Evolutionary conservation across 2,888 invertebrate species (phyloP).

Genomic region (Odontocerum albicorne): DNA sequence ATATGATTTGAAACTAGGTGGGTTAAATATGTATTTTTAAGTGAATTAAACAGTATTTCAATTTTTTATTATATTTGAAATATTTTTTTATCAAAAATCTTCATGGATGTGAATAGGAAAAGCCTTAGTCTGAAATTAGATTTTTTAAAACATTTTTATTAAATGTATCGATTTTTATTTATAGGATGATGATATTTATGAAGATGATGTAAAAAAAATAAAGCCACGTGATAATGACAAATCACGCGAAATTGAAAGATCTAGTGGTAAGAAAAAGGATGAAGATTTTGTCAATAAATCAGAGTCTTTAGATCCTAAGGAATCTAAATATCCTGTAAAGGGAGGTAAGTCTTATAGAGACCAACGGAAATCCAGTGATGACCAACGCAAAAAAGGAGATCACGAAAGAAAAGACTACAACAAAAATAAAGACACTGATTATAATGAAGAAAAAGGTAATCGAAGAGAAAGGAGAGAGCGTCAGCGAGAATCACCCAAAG

Average conservation of each 20-base stretch:
- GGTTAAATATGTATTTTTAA: too few relatives aligned
- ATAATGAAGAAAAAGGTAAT: slow-evolving; percentile 41
- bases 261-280: slow-evolving; percentile 45
- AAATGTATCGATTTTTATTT: slow-evolving; percentile 9
- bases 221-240: slow-evolving; percentile 55
- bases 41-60: too few relatives aligned
- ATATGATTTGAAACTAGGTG: too few relatives aligned
- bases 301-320: slow-evolving; percentile 48
- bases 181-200: slow-evolving; percentile 51
- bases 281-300: slow-evolving; percentile 47
- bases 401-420: slow-evolving; percentile 44
- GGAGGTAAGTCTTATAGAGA: slow-evolving; percentile 47
- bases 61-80: too few relatives aligned
- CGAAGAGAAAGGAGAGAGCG: slow-evolving; percentile 52
- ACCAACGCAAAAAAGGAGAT: slow-evolving; percentile 45
- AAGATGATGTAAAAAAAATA: slow-evolving; percentile 54
- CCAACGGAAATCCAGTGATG: slow-evolving; percentile 52
- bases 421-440: slow-evolving; percentile 40
- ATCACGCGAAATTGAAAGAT: slow-evolving; percentile 38
- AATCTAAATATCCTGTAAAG: slow-evolving; percentile 51
- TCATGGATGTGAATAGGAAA: too few relatives aligned
- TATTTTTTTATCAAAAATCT: too few relatives aligned
- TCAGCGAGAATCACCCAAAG: slow-evolving; percentile 51
- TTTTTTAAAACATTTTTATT: too few relatives aligned
- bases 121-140: too few relatives aligned